phyloP scores from a whole-genome alignment of 2,113 vertebrate species.

The Falcunculus frontatus region DNA sequence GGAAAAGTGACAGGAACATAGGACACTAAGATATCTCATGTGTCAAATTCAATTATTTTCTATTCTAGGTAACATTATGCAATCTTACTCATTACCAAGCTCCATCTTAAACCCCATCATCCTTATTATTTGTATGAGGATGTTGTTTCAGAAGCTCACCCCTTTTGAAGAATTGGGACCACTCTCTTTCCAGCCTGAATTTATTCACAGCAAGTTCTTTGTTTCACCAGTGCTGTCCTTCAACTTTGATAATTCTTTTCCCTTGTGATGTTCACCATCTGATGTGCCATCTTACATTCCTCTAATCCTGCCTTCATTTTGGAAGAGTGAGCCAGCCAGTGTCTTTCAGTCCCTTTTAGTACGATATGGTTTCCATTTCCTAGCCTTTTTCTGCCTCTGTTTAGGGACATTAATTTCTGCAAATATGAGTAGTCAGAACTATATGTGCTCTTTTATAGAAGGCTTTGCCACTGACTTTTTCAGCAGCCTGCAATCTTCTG shows the following conservation, averaged over 20 bases:
- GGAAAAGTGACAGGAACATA: slow-evolving; percentile 1
- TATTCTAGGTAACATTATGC: neutral
- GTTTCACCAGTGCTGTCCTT: neutral
- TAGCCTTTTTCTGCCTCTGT: neutral
- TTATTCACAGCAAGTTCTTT: neutral
- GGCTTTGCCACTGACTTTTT: neutral
- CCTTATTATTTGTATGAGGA: neutral
- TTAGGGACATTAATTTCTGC: neutral
- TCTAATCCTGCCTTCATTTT: neutral
- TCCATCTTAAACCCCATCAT: neutral
- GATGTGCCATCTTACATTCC: neutral
- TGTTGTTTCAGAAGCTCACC: neutral
- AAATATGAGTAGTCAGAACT: neutral
- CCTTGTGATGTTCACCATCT: neutral
- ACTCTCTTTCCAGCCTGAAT: neutral
- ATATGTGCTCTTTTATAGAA: neutral
- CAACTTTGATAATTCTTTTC: neutral
- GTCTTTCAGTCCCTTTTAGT: neutral
- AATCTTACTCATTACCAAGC: neutral
- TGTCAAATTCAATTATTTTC: neutral
- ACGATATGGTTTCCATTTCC: neutral
- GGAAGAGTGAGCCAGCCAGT: neutral
- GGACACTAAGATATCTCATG: neutral
- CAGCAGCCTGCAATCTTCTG: neutral
- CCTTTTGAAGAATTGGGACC: neutral